Evolutionary conservation across 2,797 vertebrate genomes (phyloP), one percentile per base, ranked within the genome.

Genomic region (Hippoglossus hippoglossus): DNA sequence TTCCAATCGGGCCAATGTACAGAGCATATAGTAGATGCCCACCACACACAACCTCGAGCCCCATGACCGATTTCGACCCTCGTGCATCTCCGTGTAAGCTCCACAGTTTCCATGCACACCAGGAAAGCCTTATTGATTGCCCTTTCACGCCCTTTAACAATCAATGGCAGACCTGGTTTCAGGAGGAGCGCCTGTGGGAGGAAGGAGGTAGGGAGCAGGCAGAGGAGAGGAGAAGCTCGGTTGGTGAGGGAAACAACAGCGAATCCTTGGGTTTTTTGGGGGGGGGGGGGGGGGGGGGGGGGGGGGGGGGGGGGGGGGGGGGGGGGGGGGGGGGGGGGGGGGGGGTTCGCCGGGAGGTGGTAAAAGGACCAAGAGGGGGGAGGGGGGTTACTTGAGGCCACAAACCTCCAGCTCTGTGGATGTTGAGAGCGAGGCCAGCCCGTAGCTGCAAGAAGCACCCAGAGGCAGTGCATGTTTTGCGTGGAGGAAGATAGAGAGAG

Each of bases 121-220:
- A 77, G 83, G 75, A 86, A 88, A 84, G 55, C 65, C 67, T 63
- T 82, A 92, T 91, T 79, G 92, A 93, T 93, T 90, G 85, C 80
- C 83, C 90, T 90, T 89, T 88, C 85, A 82, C 86, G 89, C 86
- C 88, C 79, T 78, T 82, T 87, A 84, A 64, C 85, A 91, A 93
- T 94, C 93, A 77, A 92, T 92, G 87, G 77, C 68, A 55, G 81
- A 82, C 83, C 65, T 77, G 80, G 78, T 88, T 78, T 77, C 56
- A 71, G 75, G 56, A 67, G 67, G 73, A 67, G 67, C 71, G 81
- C 36, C 62, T 62, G 47, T 63, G 74, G 81, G 71, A 78, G 44
- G 62, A 59, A 72, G 56, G 78, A 71, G 61, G 63, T 62, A 67
- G 25, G 53, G 47, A 69, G 28, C 1, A 13, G 16, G 63, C 36